A percentile compares a stretch with the other conserved stretches of the same genome.
phyloP scores from a whole-genome alignment of 2,888 invertebrate genomes.

The Lycia hirtaria region DNA sequence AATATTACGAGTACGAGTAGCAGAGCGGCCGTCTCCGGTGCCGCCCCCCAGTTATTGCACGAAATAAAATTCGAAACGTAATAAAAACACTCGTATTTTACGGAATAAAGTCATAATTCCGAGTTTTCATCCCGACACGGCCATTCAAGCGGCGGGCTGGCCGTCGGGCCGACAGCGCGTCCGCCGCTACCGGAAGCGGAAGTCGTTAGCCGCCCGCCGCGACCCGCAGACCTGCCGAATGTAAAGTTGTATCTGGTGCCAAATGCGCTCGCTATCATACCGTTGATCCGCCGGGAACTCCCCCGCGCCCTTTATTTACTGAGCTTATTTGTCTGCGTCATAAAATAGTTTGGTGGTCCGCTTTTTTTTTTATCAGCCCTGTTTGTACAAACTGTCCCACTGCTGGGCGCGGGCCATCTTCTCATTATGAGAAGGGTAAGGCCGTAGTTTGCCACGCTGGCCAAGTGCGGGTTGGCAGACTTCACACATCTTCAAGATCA shows the following conservation, averaged over 20 bases:
- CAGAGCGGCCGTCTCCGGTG: constrained; percentile 7
- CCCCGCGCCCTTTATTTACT: not conserved
- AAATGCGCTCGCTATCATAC: constrained; percentile 27
- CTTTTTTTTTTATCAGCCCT: too few species aligned
- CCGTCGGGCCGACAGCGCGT: constrained; percentile 45
- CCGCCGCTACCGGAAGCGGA: constrained; percentile 70
- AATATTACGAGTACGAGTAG: constrained; percentile 12
- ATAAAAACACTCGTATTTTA: constrained; percentile 61
- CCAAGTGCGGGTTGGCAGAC: too few species aligned
- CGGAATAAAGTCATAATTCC: constrained; percentile 54
- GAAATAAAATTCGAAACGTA: constrained; percentile 47
- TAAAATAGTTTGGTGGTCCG: not conserved
- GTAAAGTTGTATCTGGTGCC: constrained; percentile 49
- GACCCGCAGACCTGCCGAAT: constrained; percentile 45
- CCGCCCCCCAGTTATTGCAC: constrained; percentile 39
- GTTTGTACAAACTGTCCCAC: too few species aligned
- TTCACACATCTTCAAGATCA: too few species aligned
- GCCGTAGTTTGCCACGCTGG: too few species aligned
- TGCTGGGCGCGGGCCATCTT: too few species aligned
- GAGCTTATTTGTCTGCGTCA: constrained; percentile 9
- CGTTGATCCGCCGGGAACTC: not conserved
- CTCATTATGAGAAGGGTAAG: too few species aligned
- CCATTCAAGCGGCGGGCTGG: constrained; percentile 42
- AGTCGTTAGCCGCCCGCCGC: constrained; percentile 64
- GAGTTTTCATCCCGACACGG: constrained; percentile 44